A percentile compares a stretch with the other conserved stretches of the same genome.
Evolutionary conservation across 2,113 vertebrate species (phyloP).

Genomic region (Sinocyclocheilus maitianheensis): DNA sequence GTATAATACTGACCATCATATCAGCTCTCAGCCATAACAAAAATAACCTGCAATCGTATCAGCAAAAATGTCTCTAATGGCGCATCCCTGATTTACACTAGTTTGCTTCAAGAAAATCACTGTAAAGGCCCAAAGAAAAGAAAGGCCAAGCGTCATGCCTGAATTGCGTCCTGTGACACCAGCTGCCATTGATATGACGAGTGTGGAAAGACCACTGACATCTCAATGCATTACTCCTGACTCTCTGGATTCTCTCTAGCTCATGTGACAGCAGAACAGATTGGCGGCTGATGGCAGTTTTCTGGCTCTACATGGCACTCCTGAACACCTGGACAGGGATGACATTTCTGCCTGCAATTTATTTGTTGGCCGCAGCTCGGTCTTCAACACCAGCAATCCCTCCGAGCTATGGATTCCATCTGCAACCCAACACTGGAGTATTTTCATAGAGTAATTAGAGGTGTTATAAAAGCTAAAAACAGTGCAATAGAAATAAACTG

Average conservation of each 20-base stretch:
- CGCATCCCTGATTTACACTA: neutral
- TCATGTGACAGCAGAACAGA: constrained; percentile 40
- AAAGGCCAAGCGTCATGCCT: constrained; percentile 11
- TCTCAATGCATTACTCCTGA: constrained; percentile 40
- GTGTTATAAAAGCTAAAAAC: neutral
- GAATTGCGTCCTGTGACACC: constrained; percentile 2
- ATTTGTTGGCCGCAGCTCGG: constrained; percentile 27
- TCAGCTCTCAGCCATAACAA: neutral
- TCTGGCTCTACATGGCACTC: constrained; percentile 26
- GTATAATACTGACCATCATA: neutral
- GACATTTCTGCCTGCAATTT: constrained; percentile 31
- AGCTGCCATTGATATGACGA: constrained; percentile 19
- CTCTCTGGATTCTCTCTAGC: constrained; percentile 27
- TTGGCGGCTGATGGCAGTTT: constrained; percentile 17
- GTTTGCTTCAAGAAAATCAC: neutral
- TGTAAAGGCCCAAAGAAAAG: neutral
- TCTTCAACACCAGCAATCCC: constrained; percentile 4
- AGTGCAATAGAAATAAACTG: neutral
- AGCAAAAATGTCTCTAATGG: neutral
- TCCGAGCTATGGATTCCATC: neutral
- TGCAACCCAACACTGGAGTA: neutral
- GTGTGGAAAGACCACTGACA: constrained; percentile 32
- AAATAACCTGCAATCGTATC: neutral
- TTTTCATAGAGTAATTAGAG: neutral
- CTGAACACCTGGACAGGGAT: constrained; percentile 36